These are phyloP conservation scores for Chondrilla cf. caribensis DNA, from an alignment of 37 sponge, comb jelly and placozoan genomes.

Conservation along the genomic window DNA sequence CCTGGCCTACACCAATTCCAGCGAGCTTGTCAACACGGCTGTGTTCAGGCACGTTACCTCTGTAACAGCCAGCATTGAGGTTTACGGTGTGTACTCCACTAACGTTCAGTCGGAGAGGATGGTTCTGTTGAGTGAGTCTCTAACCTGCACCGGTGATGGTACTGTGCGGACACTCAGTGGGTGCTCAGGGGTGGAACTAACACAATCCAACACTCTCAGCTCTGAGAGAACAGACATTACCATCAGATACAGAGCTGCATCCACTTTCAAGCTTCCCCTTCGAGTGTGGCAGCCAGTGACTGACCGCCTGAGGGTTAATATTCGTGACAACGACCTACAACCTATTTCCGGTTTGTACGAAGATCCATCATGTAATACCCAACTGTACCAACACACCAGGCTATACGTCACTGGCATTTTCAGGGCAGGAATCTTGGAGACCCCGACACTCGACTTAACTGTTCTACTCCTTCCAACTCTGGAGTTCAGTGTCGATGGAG, in stretches of 20 bases:
- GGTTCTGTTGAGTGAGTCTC: background rate
- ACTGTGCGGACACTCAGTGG: background rate
- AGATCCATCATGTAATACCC: background rate
- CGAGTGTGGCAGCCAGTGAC: constrained; percentile 43
- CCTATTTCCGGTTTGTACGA: background rate
- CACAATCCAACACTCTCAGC: background rate
- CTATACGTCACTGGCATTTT: constrained; percentile 8
- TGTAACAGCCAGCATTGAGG: background rate
- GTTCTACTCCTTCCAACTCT: background rate
- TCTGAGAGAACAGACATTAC: background rate
- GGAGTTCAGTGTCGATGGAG: background rate
- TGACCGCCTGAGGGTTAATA: background rate
- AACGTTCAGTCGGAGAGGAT: background rate
- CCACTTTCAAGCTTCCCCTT: constrained; percentile 39
- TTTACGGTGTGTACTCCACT: constrained; percentile 35
- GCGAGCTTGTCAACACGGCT: constrained; percentile 51
- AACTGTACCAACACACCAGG: background rate
- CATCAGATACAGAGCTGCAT: background rate
- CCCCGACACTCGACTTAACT: background rate
- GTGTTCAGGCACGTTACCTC: background rate
- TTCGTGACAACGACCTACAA: constrained; percentile 12
- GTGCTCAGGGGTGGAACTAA: background rate
- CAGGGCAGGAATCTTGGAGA: constrained; percentile 21
- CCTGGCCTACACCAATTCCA: constrained; percentile 21
- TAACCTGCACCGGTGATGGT: background rate